These are phyloP conservation scores for Leptinotarsa texana DNA, from an alignment of 1,140 invertebrate species.

Conservation along the genomic window DNA sequence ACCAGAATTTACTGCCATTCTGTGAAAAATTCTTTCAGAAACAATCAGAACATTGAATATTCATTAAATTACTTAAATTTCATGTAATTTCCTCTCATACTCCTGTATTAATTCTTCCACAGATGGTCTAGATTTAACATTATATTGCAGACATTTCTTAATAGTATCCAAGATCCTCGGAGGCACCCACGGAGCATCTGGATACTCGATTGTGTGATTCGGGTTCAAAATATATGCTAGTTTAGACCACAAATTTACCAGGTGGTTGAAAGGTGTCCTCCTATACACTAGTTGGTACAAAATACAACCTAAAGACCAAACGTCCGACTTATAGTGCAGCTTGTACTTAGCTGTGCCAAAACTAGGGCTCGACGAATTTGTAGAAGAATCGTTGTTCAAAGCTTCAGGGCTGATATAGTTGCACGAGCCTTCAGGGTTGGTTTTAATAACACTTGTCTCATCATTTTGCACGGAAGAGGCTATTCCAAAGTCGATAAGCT, in stretches of 20 bases:
- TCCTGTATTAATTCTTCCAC: constrained; percentile 65
- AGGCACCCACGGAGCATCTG: constrained; percentile 56
- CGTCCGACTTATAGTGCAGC: constrained; percentile 92
- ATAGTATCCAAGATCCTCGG: constrained; percentile 63
- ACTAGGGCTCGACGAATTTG: constrained; percentile 55
- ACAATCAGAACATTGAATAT: too few species aligned
- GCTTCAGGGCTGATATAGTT: constrained; percentile 98
- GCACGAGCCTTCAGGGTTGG: constrained; percentile 81
- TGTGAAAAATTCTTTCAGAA: too few species aligned
- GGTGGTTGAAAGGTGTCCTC: constrained; percentile 86
- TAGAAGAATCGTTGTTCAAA: constrained; percentile 64
- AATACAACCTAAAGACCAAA: constrained; percentile 98
- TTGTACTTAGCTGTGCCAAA: constrained; percentile 55
- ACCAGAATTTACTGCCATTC: too few species aligned
- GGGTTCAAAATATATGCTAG: constrained; percentile 82
- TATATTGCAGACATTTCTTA: constrained; percentile 69
- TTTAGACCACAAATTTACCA: constrained; percentile 75
- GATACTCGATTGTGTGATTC: constrained; percentile 76
- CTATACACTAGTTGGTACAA: constrained; percentile 92
- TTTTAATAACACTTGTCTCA: constrained; percentile 86
- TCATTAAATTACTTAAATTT: background rate
- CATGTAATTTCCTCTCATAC: constrained; percentile 35
- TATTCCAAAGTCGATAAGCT: constrained; percentile 98
- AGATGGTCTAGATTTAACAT: constrained; percentile 71
- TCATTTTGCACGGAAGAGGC: constrained; percentile 88